Base-by-base conservation (phyloP, 2,113 vertebrate genomes). In the Gadus macrocephalus region DNA sequence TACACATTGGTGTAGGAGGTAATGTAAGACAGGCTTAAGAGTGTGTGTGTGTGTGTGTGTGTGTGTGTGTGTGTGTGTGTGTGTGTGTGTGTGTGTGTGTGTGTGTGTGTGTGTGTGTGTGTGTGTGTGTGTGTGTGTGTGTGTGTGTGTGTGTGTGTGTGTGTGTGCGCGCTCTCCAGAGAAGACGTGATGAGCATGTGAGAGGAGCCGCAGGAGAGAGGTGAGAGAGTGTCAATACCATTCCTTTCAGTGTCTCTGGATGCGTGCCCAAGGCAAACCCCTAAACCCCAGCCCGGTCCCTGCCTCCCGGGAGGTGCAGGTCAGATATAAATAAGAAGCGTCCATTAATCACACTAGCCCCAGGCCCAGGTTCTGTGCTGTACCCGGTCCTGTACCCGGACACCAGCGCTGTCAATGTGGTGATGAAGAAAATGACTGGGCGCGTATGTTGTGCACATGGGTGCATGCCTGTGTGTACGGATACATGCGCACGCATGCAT, bases 241-340 rank as follows among this genome's bases (percentile, higher is more conserved):
- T 62, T 72, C 63, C 64, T 56, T 56, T 77, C 58, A 17, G n/a
- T 53, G 55, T 53, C 31, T 59, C 49, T 72, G 71, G 75, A 70
- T 11, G 17, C 15, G 58, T 70, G 78, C 72, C 75, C 64, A 35
- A 61, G 72, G 69, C 56, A 68, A 82, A 80, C 78, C 53, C 27
- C 22, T 8, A 67, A 70, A 59, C 71, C 76, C 53, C 0, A 9
- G 53, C 69, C 53, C 67, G 61, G 4, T 42, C 75, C 63, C 6
- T 63, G 69, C 17, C 82, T 68, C 72, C 73, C 64, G n/a, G 73
- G 68, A 22, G 68, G 73, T 49, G 60, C 64, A 65, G 75, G 75
- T 83, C 78, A 78, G 81, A 83, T 89, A 80, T 77, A 80, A 87
- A 87, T 84, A 81, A 72, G 67, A 84, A 84, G 80, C 79, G 74